These are phyloP conservation scores for Thalassarche chlororhynchos DNA, from an alignment of 2,113 vertebrate genomes.

Conservation along the genomic window DNA sequence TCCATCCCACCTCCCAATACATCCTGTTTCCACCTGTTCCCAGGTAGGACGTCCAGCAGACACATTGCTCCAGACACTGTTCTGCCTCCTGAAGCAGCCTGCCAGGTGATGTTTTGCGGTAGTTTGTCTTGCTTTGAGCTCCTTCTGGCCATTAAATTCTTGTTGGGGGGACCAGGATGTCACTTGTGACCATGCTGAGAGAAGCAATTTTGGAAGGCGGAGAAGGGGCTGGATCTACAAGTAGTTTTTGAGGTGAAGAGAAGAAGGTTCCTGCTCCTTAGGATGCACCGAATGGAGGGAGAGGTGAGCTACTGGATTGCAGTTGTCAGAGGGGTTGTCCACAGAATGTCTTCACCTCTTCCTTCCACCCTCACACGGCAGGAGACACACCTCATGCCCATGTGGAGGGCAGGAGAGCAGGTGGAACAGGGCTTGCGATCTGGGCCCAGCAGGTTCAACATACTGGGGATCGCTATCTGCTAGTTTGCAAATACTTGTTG, in stretches of 20 bases:
- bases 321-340: background rate
- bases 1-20: background rate
- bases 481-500: background rate
- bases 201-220: background rate
- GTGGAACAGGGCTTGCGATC: background rate
- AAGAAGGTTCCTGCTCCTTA: background rate
- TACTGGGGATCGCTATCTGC: fast-evolving
- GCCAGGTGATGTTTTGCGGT: background rate
- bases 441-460: background rate
- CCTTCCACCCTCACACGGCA: background rate
- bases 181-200: no score
- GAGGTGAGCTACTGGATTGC: background rate
- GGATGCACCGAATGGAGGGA: background rate
- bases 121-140: background rate
- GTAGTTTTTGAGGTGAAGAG: background rate
- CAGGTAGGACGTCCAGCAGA: background rate
- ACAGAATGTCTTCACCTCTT: background rate
- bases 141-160: background rate
- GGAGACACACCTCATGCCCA: background rate
- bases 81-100: background rate
- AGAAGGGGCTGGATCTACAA: background rate
- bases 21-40: background rate
- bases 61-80: background rate
- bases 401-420: background rate
- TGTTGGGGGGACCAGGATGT: background rate